Evolutionary conservation across 2,797 vertebrate species (phyloP).

Genomic region (Gallinago nigripennis): DNA sequence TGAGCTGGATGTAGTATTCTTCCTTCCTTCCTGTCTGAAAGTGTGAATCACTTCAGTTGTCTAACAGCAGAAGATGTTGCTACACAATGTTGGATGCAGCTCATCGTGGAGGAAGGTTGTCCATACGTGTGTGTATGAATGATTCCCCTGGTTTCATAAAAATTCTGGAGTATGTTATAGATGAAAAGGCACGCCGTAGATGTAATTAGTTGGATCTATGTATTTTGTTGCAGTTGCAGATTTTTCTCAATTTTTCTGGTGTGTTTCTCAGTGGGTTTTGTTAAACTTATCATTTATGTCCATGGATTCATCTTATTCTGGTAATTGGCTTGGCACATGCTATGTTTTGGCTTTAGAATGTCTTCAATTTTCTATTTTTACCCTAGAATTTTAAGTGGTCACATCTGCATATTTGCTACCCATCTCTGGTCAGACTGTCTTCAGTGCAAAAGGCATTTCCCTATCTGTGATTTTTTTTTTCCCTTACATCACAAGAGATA

Average conservation of each 20-base stretch:
- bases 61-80: not conserved
- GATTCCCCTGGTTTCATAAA: not conserved
- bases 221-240: not conserved
- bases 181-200: not conserved
- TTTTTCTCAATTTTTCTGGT: not conserved
- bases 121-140: not conserved
- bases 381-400: not conserved
- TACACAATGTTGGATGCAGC: not conserved
- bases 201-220: rapidly evolving
- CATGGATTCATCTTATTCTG: not conserved
- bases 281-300: conserved; percentile 5
- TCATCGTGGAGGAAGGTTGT: not conserved
- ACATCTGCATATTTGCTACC: not conserved
- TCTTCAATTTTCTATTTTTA: not conserved
- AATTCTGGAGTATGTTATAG: not conserved
- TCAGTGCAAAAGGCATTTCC: not conserved
- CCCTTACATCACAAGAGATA: not conserved
- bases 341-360: not conserved
- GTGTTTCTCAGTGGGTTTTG: conserved; percentile 26
- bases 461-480: not conserved
- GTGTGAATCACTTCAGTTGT: not conserved
- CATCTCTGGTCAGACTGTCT: not conserved
- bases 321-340: not conserved
- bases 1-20: not conserved
- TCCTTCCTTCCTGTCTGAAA: not conserved